Base-by-base conservation (phyloP, 2,797 vertebrate species). In the Catostomus latipinnis region DNA sequence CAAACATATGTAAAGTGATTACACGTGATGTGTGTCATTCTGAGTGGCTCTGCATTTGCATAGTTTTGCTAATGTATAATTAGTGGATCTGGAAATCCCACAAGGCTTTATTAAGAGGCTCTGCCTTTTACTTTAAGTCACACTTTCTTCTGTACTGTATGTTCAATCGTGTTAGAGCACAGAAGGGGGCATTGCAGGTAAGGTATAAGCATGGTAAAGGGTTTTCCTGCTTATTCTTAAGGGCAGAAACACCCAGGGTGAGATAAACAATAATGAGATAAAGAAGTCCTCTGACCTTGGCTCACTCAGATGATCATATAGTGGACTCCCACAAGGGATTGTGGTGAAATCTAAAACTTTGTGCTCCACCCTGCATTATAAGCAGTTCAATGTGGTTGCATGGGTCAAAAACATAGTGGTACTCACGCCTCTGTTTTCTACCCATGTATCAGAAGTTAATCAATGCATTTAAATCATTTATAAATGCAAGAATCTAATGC, bases 201-300 rank as follows among this genome's bases (percentile, higher is more conserved):
- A 61, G 18, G 10, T 22, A 71, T 63, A 62, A 74, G 43, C 58
- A 61, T 70, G 22, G 34, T 62, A 8, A 48, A 73, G 12, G 71
- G 50, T 74, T 56, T 76, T 43, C 56, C 46, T 71, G 10, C 54
- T 45, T 34, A 45, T 73, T 62, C 73, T 71, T 63, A 43, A 63
- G 22, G 70, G 58, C 53, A 12, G 57, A 75, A 58, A 76, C 63
- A n/a, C 70, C 52, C 71, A 67, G 74, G 6, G 76, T 61, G 66
- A 50, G 76, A 83, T 83, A 81, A 83, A 87, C 78, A 81, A 89
- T 88, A 85, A 89, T 88, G 85, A 84, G 86, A 85, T 89, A 87
- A 88, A 87, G 87, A 86, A 77, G 61, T 14, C 12, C 53, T 83
- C 81, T 87, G 87, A 90, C 91, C 90, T 90, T 87, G 81, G 80